Evolutionary conservation across 2,113 vertebrate genomes (phyloP).

Genomic region (Nematolebias whitei): DNA sequence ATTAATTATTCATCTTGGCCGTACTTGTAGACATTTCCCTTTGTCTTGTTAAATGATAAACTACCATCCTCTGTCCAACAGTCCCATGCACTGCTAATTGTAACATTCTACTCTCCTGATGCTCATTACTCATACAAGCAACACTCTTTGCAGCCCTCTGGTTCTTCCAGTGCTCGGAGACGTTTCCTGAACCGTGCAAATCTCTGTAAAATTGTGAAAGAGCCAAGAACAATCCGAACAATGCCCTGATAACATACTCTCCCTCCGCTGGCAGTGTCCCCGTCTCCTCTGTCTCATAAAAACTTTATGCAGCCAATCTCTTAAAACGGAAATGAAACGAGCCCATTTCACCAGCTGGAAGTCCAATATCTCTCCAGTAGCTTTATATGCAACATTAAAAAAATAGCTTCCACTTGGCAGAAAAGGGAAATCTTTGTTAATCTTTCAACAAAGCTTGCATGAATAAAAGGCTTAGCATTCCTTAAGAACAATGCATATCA

Average conservation of each 20-base stretch:
- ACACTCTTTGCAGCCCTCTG: conserved; percentile 25
- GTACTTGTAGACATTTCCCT: conserved; percentile 5
- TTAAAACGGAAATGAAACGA: conserved; percentile 65
- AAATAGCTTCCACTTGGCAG: conserved; percentile 35
- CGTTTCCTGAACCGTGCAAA: conserved; percentile 37
- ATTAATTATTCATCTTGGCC: not conserved
- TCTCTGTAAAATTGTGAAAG: conserved; percentile 44
- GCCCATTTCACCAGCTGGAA: conserved; percentile 51
- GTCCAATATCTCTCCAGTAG: conserved; percentile 58
- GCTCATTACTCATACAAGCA: conserved; percentile 43
- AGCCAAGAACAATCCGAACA: conserved; percentile 47
- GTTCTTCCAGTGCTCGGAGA: conserved; percentile 33
- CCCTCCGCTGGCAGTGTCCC: conserved; percentile 42
- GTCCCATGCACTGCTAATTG: conserved; percentile 7
- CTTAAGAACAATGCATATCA: too few relatives aligned
- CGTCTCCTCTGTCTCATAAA: conserved; percentile 66
- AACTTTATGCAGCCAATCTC: conserved; percentile 64
- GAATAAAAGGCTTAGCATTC: conserved; percentile 47
- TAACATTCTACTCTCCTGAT: conserved; percentile 28
- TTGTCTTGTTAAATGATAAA: conserved; percentile 16
- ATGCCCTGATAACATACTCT: conserved; percentile 52
- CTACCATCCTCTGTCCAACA: not conserved
- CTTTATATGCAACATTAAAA: conserved; percentile 18
- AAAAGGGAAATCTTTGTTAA: conserved; percentile 67
- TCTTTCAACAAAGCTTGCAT: conserved; percentile 59